A percentile compares a stretch with the other conserved stretches of the same genome.
Conservation (phyloP, 2,797 vertebrate species). For the Champsocephalus esox region DNA sequence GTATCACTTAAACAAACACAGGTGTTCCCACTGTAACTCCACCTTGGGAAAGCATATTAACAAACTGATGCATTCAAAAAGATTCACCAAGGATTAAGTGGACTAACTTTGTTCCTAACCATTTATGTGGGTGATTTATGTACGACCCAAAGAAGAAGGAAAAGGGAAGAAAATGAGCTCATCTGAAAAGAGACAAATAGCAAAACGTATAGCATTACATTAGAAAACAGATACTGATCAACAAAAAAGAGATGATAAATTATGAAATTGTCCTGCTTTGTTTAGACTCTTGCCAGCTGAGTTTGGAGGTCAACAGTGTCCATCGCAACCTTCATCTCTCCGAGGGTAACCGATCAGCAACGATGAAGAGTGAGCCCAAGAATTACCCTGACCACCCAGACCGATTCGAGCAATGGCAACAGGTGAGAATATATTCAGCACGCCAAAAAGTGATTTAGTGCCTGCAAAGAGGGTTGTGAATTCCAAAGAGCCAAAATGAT, state of each 20-base stretch:
- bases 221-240: background rate
- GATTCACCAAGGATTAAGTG: background rate
- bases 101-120: slow-evolving; percentile 1
- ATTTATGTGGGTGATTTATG: background rate
- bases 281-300: slow-evolving; percentile 77
- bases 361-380: slow-evolving; percentile 79
- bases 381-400: slow-evolving; percentile 82
- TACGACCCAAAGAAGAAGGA: background rate
- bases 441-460: background rate
- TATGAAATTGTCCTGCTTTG: background rate
- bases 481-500: background rate
- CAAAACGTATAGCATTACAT: background rate
- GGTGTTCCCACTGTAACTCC: slow-evolving; percentile 37
- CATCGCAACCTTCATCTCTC: slow-evolving; percentile 83
- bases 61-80: background rate
- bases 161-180: background rate
- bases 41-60: slow-evolving; percentile 14
- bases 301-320: slow-evolving; percentile 79
- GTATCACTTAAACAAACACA: slow-evolving; percentile 64
- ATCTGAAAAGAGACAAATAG: background rate
- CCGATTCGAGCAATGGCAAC: slow-evolving; percentile 86
- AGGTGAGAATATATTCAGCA: slow-evolving; percentile 67
- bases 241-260: background rate
- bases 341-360: slow-evolving; percentile 79
- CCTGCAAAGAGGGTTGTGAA: background rate